Conservation (phyloP, 2,797 vertebrate species). For the Miichthys miiuy region DNA sequence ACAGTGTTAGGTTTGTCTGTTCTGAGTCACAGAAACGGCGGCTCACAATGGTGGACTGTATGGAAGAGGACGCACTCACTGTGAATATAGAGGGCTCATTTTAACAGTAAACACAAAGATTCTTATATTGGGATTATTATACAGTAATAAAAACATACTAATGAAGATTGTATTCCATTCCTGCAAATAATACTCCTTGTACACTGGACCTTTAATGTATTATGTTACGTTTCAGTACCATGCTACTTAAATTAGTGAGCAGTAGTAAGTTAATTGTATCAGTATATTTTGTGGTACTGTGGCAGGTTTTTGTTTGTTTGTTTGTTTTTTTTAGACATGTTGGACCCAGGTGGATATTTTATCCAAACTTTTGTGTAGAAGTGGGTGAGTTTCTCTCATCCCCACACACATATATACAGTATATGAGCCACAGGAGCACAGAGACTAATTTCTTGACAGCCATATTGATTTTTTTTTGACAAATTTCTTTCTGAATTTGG, state of each 20-base stretch:
- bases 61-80: no score
- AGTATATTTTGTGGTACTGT: background rate
- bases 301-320: background rate
- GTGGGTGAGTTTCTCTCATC: background rate
- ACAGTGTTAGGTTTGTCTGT: no score
- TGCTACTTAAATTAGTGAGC: background rate
- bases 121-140: no score
- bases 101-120: no score
- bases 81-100: no score
- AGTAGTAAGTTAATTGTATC: background rate
- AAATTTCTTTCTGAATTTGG: conserved; percentile 28
- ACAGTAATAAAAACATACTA: no score
- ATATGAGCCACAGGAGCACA: background rate
- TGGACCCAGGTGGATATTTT: background rate
- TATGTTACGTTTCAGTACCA: background rate
- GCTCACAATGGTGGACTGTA: no score
- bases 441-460: conserved; percentile 20
- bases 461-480: conserved; percentile 32
- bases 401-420: background rate
- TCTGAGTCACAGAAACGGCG: no score
- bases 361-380: background rate
- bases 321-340: background rate
- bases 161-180: no score
- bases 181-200: background rate
- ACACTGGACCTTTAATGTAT: no score